A percentile compares a stretch with the other conserved stretches of the same genome.
Evolutionary conservation across 2,888 invertebrate genomes (phyloP).

Genomic region (Caenorhabditis macrosperma): DNA sequence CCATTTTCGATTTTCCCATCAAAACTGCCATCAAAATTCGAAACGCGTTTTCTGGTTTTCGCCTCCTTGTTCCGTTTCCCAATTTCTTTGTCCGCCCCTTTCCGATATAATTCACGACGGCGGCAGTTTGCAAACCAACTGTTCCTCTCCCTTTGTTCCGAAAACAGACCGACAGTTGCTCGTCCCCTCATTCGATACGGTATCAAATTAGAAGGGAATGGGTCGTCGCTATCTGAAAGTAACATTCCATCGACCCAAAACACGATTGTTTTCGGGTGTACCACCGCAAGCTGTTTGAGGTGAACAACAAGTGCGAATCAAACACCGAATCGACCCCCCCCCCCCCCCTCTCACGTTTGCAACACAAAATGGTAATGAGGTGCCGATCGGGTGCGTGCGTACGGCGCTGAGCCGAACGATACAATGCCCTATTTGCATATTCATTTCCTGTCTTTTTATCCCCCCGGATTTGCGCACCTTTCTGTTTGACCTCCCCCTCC

Average conservation of each 20-base stretch:
- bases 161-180: background rate
- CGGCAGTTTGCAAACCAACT: background rate
- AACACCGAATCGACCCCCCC: background rate
- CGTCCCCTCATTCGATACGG: background rate
- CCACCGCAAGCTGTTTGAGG: background rate
- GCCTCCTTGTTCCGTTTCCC: background rate
- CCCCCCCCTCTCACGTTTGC: background rate
- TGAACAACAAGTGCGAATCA: background rate
- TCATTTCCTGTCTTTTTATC: constrained; percentile 45
- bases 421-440: constrained; percentile 56
- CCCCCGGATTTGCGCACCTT: constrained; percentile 46
- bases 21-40: constrained; percentile 8
- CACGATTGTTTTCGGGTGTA: background rate
- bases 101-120: constrained; percentile 1
- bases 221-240: background rate
- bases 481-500: constrained; percentile 5
- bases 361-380: constrained; percentile 38
- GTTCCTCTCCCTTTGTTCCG: background rate
- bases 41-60: constrained; percentile 4
- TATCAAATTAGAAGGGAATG: constrained; percentile 8
- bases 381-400: constrained; percentile 26
- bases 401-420: constrained; percentile 11
- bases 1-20: background rate
- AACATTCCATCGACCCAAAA: background rate
- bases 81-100: background rate